Base-by-base conservation (phyloP, 2,797 vertebrate species). In the Tokudaia muenninki region DNA sequence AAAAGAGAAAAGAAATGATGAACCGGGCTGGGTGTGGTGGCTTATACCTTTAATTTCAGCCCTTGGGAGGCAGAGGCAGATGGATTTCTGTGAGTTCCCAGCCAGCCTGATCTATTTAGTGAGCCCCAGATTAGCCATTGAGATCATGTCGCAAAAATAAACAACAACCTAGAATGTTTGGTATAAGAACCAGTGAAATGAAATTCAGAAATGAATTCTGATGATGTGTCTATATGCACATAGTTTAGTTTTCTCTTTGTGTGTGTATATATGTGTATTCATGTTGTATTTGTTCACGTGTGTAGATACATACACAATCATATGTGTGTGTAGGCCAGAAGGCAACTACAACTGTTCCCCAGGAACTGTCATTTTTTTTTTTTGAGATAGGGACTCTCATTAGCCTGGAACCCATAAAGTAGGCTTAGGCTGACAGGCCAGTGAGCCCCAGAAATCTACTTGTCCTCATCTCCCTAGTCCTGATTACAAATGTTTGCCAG, bases 141-240 rank as follows among this genome's bases (percentile, higher is more conserved):
- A 67, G 41, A 67, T 41, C 19, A 50, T 86, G 61, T 50, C 29
- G 0, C 41, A 47, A 47, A 84, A 65, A 47, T 65, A 84, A 84
- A 84, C 59, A 83, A 26, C 55, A 47, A 65, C 17, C 10, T 65
- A 95, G 79, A 92, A 75, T 26, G 3, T 19, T 80, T 86, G 55
- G n/a, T 72, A 31, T 81, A 87, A 81, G 61, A 9, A 90, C 31
- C 24, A 92, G 34, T 57, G 44, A 24, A 74, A 29, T 82, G 94
- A 90, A 75, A n/a, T 11, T 63, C 2, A 92, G 41, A n/a, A n/a
- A n/a, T n/a, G n/a, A n/a, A n/a, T n/a, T 83, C 72, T 94, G 82
- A 80, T 88, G 61, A 47, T 31, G 41, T 77, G 52, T 57, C 11
- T 83, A 1, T 87, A 11, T 87, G 12, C 87, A 63, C 8, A 37